Base-by-base conservation (phyloP, 1,140 invertebrate genomes). In the Phocides pigmalion region DNA sequence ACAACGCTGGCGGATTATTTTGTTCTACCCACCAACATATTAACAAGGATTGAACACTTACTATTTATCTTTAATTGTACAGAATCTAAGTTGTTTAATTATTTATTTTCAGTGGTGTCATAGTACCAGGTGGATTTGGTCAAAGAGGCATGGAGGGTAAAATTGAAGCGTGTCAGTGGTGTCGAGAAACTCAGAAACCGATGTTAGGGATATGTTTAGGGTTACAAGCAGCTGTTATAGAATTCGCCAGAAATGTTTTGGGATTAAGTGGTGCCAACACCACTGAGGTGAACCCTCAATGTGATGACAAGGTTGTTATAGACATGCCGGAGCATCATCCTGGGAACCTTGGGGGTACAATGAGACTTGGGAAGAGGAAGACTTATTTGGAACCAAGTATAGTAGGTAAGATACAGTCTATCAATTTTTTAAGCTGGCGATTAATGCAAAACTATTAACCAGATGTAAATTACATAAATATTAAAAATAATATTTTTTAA, bases 281-380 rank as follows among this genome's bases (percentile, higher is more conserved):
- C 8, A 97, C 96, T 0, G 99, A 99, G 93, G 95, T 98, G 19
- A 93, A 97, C 75, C 93, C 94, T 0, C 86, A 95, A 2, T 95
- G 96, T 14, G 88, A 91, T 16, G 82, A 97, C 82, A 96, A 97
- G 16, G 91, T 99, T 20, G 96, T 99, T 0, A 98, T 99, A 63
- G 98, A 99, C 71, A 99, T 99, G 99, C 98, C 98, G 0, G 99
- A 99, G 93, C 98, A 99, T 87, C 97, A 98, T 89, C 94, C 94
- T 3, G 98, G 97, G 0, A 93, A 96, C 66, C 95, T 99, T 93
- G 99, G 99, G 3, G 99, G 98, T 16, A 99, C 99, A 0, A 99
- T 99, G 99, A 93, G 99, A 63, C 92, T 99, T 6, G 99, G 99
- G 8, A 97, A 96, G 82, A 94, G 98, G 70, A 95, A 94, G 41